These are phyloP conservation scores for Drosophila recens DNA, from an alignment of 2,888 invertebrate genomes.

Conservation along the genomic window DNA sequence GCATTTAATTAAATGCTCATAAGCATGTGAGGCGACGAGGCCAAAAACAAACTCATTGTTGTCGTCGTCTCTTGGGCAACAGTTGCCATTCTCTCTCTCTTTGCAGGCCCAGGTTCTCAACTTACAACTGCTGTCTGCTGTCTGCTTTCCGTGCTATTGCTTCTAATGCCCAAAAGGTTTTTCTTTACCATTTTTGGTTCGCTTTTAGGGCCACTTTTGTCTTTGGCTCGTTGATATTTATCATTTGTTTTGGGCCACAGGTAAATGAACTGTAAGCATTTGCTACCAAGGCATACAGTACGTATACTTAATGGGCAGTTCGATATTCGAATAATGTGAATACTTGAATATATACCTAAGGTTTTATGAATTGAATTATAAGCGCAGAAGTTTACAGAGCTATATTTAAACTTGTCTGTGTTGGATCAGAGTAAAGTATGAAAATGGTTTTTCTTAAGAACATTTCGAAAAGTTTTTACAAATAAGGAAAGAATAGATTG, in stretches of 20 bases:
- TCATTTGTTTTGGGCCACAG: slow-evolving; percentile 41
- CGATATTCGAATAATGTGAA: neutral
- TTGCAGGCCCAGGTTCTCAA: neutral
- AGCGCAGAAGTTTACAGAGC: neutral
- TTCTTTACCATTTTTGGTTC: slow-evolving; percentile 26
- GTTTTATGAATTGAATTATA: neutral
- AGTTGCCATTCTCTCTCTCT: slow-evolving; percentile 16
- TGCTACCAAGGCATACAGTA: neutral
- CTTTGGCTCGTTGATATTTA: slow-evolving; percentile 48
- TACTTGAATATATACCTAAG: neutral
- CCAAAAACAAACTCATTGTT: slow-evolving; percentile 72
- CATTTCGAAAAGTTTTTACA: too few species aligned
- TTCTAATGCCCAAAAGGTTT: slow-evolving; percentile 49
- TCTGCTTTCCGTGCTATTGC: slow-evolving; percentile 2
- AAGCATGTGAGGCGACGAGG: slow-evolving; percentile 71
- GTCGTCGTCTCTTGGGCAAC: slow-evolving; percentile 49
- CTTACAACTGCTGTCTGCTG: slow-evolving; percentile 12
- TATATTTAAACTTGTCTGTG: neutral
- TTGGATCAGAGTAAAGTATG: neutral
- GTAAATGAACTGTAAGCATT: slow-evolving; percentile 52
- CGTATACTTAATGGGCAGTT: slow-evolving; percentile 42
- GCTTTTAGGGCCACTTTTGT: slow-evolving; percentile 53
- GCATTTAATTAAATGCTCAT: slow-evolving; percentile 82
- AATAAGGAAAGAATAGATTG: too few species aligned
- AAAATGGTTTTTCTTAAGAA: neutral